Evolutionary conservation across 1,140 invertebrate genomes (phyloP), one percentile per base, ranked within the genome.

Genomic region (Diachasma alloeum): DNA sequence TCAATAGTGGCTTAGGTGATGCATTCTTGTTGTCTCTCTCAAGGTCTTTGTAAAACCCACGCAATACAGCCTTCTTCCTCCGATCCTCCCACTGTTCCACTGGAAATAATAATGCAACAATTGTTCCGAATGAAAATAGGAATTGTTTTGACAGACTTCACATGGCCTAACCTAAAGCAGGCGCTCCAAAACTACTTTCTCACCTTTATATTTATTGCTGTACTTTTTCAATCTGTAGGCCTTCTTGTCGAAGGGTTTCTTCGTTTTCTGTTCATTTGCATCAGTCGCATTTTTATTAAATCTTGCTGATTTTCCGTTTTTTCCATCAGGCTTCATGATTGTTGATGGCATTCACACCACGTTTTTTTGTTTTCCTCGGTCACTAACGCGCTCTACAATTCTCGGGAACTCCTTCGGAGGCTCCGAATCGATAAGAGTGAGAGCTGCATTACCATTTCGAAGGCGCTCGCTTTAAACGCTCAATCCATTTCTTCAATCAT

Each of bases 191-290:
- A 63, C 53, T 19, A 73, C n/a, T 36, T 8, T 42, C 77, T 76
- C 83, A 90, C 89, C 81, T 88, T 93, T 93, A 72, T 92, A 92
- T 80, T 93, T 93, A 44, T 93, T 92, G 79, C 92, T 93, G 77
- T 93, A 94, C 80, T 93, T 93, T 75, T 93, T 90, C 36, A 92
- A 75, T 26, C 93, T 88, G 75, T 93, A 93, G 15, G 90, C 87
- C 71, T 92, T 93, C 83, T 93, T 94, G 78, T 93, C 90, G 83
- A 93, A 93, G 4, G 89, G 87, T 84, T 90, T 92, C 77, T 87
- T 90, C 13, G 70, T 13, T 22, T 63, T 71, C 13, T 80, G 31
- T 1, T 71, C 24, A 0, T 74, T 63, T 0, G 22, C 26, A 0
- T 66, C 24, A 66, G 19, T 66, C 24, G 3, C 4, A 11, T 31